Evolutionary conservation across 2,888 invertebrate species (phyloP), one percentile per base, ranked within the genome.

Genomic region (Drosophila buzzatii): DNA sequence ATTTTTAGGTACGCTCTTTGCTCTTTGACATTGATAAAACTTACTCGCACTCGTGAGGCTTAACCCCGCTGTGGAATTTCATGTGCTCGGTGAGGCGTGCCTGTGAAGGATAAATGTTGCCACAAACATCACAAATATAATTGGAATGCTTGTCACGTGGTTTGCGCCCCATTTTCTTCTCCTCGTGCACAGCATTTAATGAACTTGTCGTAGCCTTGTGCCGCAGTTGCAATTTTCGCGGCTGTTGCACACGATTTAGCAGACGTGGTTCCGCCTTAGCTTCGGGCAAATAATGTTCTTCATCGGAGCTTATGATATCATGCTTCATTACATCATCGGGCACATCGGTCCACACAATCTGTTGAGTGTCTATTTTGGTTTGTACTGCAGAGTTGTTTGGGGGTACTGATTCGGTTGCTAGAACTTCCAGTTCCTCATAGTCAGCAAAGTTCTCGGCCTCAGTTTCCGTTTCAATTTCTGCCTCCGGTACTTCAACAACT

Each of bases 41-140:
- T 76, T 85, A 93, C 92, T 93, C 93, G 92, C 93, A 93, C 67
- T 92, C 91, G 56, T 92, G 92, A 0, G 92, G 92, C 69, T 93
- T 93, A 5, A 92, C 81, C 14, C 92, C 91, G 12, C 90, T 91
- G 73, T 93, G 93, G 53, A 92, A 79, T 65, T 93, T 91, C 81
- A 93, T 92, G 63, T 93, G 93, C 57, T 91, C 91, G 39, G 92
- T 93, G 0, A 93, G 85, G 3, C 92, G 91, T 0, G 92, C 92
- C 73, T 92, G 91, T 4, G 91, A 90, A 5, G 91, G 91, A 74
- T 93, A 93, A 20, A 90, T 86, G 62, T 93, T 93, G 0, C 92
- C 93, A 60, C 93, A 93, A 14, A 93, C 91, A 70, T 93, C 92
- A 64, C 93, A 93, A 16, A 93, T 92, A 44, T 85, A 91, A 2